Conservation (phyloP, 2,888 invertebrate species). For the Halictus ligatus region DNA sequence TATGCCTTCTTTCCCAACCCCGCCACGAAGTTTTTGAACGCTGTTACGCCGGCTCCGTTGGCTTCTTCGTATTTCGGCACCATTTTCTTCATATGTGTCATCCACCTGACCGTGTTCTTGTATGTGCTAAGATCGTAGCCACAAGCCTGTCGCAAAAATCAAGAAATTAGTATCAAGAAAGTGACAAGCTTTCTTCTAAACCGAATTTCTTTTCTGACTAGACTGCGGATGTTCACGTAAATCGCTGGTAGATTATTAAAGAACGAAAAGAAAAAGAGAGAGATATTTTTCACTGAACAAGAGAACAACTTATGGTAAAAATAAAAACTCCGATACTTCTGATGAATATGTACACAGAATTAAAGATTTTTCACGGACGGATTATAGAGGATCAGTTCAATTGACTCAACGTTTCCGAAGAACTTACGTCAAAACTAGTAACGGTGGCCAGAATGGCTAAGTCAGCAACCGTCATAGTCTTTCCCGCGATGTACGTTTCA, state of each 20-base stretch:
- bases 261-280: too few relatives aligned
- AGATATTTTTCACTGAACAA: too few relatives aligned
- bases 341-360: too few relatives aligned
- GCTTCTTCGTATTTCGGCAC: conserved; percentile 86
- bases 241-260: too few relatives aligned
- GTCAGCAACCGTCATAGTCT: conserved; percentile 91
- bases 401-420: background rate
- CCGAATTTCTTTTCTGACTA: too few relatives aligned
- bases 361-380: too few relatives aligned
- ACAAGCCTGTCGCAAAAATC: conserved; percentile 78
- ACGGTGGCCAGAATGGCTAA: conserved; percentile 89
- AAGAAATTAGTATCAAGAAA: too few relatives aligned
- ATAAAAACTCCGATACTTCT: too few relatives aligned
- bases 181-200: too few relatives aligned
- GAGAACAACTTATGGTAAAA: too few relatives aligned
- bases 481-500: conserved; percentile 90
- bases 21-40: conserved; percentile 75
- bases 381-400: too few relatives aligned
- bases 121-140: conserved; percentile 89
- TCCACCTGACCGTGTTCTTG: conserved; percentile 89
- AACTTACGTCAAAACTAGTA: conserved; percentile 88
- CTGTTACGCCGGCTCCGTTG: conserved; percentile 77
- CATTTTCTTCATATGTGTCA: conserved; percentile 85
- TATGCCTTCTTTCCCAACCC: conserved; percentile 71
- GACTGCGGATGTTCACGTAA: too few relatives aligned